Evolutionary conservation across 2,888 invertebrate species (phyloP).

Genomic region (Therioaphis trifolii): DNA sequence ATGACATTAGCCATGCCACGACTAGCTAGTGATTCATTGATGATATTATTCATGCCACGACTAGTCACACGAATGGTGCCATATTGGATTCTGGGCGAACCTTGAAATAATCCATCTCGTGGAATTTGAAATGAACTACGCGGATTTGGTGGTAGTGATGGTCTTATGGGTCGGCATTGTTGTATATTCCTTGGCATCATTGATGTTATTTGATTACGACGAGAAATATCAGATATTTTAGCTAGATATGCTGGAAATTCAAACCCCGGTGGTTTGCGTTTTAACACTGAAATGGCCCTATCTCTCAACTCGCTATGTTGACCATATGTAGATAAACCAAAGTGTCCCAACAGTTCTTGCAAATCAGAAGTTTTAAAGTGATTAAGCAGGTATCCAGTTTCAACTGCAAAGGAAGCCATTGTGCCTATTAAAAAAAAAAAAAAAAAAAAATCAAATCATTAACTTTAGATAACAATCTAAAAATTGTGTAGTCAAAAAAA

Average conservation of each 20-base stretch:
- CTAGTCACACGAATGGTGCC: not conserved
- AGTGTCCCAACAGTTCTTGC: conserved; percentile 83
- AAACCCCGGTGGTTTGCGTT: conserved; percentile 74
- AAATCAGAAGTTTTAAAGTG: conserved; percentile 86
- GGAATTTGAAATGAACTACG: conserved; percentile 21
- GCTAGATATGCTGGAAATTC: conserved; percentile 72
- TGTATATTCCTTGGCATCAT: conserved; percentile 5
- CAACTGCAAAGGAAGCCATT: conserved; percentile 13
- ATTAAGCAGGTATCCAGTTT: conserved; percentile 71
- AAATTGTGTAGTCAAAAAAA: too few species aligned
- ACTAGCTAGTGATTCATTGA: too few species aligned
- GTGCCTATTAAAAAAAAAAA: conserved; percentile 29
- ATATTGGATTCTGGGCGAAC: conserved; percentile 37
- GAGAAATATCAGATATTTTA: conserved; percentile 55
- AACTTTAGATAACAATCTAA: too few species aligned
- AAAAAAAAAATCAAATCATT: too few species aligned
- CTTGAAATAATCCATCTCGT: conserved; percentile 32
- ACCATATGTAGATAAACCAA: conserved; percentile 82
- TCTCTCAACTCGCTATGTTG: conserved; percentile 83
- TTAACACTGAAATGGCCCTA: conserved; percentile 79
- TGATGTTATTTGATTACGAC: conserved; percentile 5
- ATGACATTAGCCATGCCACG: too few species aligned
- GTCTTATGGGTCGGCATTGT: conserved; percentile 5
- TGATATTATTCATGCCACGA: not conserved
- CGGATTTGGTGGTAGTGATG: conserved; percentile 17